phyloP scores from a whole-genome alignment of 2,797 vertebrate genomes.

The Microctenopoma steveboyesi region DNA sequence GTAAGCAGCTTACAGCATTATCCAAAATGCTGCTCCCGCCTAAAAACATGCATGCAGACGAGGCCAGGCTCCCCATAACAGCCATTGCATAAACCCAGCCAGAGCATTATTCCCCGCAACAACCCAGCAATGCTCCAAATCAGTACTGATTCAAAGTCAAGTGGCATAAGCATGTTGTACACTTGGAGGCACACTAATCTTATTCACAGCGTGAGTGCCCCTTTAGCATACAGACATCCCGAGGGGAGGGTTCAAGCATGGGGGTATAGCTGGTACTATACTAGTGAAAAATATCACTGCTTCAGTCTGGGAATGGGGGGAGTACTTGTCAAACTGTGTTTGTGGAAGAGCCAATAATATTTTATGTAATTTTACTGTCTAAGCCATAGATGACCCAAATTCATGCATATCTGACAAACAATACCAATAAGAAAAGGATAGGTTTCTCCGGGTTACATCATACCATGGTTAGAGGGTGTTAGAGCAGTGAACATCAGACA shows the following conservation, averaged over 20 bases:
- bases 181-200: slow-evolving; percentile 83
- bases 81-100: slow-evolving; percentile 81
- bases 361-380: slow-evolving; percentile 80
- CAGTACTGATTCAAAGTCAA: slow-evolving; percentile 83
- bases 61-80: slow-evolving; percentile 79
- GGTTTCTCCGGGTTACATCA: slow-evolving; percentile 82
- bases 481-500: slow-evolving; percentile 75
- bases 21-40: slow-evolving; percentile 76
- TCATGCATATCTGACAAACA: slow-evolving; percentile 76
- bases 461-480: slow-evolving; percentile 74
- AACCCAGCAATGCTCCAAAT: slow-evolving; percentile 80
- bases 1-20: slow-evolving; percentile 85
- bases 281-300: slow-evolving; percentile 62
- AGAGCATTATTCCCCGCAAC: slow-evolving; percentile 79
- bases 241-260: slow-evolving; percentile 78
- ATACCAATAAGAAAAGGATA: slow-evolving; percentile 68
- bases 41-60: slow-evolving; percentile 81
- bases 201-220: slow-evolving; percentile 84
- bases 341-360: slow-evolving; percentile 76
- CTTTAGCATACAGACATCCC: slow-evolving; percentile 82
- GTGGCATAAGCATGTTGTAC: slow-evolving; percentile 84
- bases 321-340: slow-evolving; percentile 68
- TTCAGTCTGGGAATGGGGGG: slow-evolving; percentile 60
- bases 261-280: slow-evolving; percentile 66
- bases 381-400: slow-evolving; percentile 83